phyloP scores from a whole-genome alignment of 2,113 vertebrate genomes.

The Aptenodytes forsteri region DNA sequence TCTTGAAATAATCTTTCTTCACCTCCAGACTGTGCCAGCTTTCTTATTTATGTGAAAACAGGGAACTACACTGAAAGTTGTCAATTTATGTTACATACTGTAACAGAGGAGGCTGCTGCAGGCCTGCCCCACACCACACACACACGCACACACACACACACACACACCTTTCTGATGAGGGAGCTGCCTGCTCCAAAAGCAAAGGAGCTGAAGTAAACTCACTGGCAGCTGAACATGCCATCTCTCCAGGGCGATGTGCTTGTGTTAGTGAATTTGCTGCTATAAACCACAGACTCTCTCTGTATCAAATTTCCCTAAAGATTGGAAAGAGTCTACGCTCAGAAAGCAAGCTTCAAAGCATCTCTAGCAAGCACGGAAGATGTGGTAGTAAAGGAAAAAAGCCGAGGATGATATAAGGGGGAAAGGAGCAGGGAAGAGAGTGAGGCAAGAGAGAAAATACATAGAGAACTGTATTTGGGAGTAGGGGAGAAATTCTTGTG shows the following conservation, averaged over 20 bases:
- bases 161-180: background rate
- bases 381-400: background rate
- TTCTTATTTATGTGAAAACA: background rate
- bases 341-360: background rate
- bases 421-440: background rate
- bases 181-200: background rate
- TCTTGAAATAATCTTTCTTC: conserved; percentile 40
- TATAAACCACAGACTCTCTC: background rate
- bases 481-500: background rate
- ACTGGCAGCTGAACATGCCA: background rate
- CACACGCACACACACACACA: too few species aligned
- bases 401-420: background rate
- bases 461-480: background rate
- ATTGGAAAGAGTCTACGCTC: background rate
- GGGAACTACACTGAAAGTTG: background rate
- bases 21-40: background rate
- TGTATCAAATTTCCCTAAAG: conserved; percentile 15
- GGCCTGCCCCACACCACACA: background rate
- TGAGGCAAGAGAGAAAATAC: background rate
- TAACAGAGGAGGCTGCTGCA: background rate
- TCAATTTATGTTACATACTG: background rate
- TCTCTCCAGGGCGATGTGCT: background rate
- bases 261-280: background rate
- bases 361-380: background rate
- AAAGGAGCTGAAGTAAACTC: background rate